Base-by-base conservation (phyloP, 92 coral and sea anemone species). In the Parazoanthus darwini region DNA sequence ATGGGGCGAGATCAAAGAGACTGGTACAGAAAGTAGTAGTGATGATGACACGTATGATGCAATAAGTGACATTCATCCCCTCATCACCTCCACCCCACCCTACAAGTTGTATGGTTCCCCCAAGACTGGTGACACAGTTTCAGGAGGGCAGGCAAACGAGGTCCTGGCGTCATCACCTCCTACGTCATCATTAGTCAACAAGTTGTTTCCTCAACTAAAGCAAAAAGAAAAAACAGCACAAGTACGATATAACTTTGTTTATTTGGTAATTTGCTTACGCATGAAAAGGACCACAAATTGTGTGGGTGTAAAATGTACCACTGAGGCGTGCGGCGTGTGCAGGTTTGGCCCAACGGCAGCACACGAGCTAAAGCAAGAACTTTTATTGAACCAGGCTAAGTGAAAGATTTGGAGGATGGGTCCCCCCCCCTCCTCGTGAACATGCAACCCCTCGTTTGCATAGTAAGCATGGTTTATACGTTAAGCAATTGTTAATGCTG, bases 161-260 rank as follows among this genome's bases (percentile, higher is more conserved):
- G 25, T 54, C 63, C 72, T 87, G 70, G 77, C 93, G 16, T 93
- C 98, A 59, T 95, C 99, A 18, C 99, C 99, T 20, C 99, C 99
- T 5, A 95, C 99, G 9, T 97, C 99, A 50, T 91, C 98, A 0
- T 91, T 97, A 51, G 97, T 97, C 74, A 90, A 94, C 37, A 97
- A 97, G 95, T 91, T 97, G 36, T 97, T 97, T 70, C 99, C 99
- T 7, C 98, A 97, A 90, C 74, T 97, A 59, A 97, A 97, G 82
- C 94, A 92, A 26, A 93, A 93, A 67, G 78, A 84, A 84, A 70
- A 71, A 29, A 43, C 54, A 44, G 90, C 89, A 56, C 80, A 91
- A 78, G 91, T 87, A 85, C 3, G 70, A 20, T 2, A 59, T 6
- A 72, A 71, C 73, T 70, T 39, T 38, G 1, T 43, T 1, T 59